Base-by-base conservation (phyloP, 35 echinoderm and acorn worm genomes). In the Heliocidaris tuberculata region DNA sequence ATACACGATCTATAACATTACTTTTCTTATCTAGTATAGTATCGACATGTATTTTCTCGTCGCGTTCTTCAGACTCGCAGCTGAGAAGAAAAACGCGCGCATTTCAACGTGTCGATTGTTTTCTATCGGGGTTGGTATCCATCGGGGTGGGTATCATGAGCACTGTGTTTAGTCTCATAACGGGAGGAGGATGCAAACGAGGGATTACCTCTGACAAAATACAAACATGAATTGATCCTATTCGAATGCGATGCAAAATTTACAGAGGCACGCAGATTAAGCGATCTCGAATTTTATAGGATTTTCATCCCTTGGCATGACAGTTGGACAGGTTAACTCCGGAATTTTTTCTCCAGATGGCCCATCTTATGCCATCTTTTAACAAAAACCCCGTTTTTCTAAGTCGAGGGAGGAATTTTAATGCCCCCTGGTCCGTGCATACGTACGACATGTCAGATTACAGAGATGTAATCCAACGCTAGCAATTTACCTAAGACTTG, bases 401-500 rank as follows among this genome's bases (percentile, higher is more conserved):
- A 15, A 32, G 12, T 52, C 48, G n/a, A 49, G 48, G 50, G 29
- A 52, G 91, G 50, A 59, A 93, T 59, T 49, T 59, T 93, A 93
- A 93, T 93, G 91, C 91, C 29, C 87, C 47, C 16, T 89, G 31
- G 47, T 47, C 87, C 31, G 87, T 89, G 6, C 48, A 29, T 42
- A 42, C 90, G 13, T 30, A 30, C 50, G 30, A 52, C 91, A 52
- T 93, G 47, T 49, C 91, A 48, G 2, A 10, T 93, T 93, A 30
- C 11, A 59, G 4, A 24, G 29, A 16, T 30, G 91, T 93, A 93
- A 93, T 49, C 91, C 91, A 93, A 93, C 50, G 48, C 91, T 59
- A 93, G 47, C 91, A 93, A 93, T 93, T 93, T 93, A 59, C 50
- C 50, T 93, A 93, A 93, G 91, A 50, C 91, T 93, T 93, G 91